Evolutionary conservation across 30 jellyfish, hydroid and myxozoan genomes (phyloP).

Genomic region (Aurelia aurita): DNA sequence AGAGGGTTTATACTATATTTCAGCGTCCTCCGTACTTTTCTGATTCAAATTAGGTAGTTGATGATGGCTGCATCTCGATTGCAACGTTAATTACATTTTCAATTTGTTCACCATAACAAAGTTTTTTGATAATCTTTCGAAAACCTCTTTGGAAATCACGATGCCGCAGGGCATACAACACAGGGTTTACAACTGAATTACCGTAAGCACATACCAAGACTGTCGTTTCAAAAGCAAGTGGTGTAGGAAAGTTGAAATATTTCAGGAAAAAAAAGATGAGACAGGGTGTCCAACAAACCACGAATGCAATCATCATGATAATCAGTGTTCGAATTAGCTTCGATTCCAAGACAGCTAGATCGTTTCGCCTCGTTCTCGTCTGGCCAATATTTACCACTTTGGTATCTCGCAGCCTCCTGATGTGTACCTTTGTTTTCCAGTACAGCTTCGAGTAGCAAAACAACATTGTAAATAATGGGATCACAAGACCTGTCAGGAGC

Average conservation of each 20-base stretch:
- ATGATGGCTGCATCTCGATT: no score
- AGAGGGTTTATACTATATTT: no score
- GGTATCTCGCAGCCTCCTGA: slow-evolving; percentile 25
- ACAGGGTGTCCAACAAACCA: slow-evolving; percentile 60
- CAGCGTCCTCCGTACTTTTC: neutral
- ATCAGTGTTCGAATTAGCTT: slow-evolving; percentile 50
- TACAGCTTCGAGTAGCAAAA: slow-evolving; percentile 51
- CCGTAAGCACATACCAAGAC: slow-evolving; percentile 59
- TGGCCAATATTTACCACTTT: neutral
- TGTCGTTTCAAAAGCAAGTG: slow-evolving; percentile 6
- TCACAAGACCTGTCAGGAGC: neutral
- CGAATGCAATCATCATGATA: slow-evolving; percentile 44
- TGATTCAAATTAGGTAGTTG: neutral
- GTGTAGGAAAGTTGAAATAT: neutral
- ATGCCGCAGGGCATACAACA: slow-evolving; percentile 77
- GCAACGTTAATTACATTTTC: neutral
- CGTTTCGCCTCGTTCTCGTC: neutral
- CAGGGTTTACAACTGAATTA: slow-evolving; percentile 77
- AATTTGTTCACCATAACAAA: slow-evolving; percentile 19
- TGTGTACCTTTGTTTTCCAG: slow-evolving; percentile 27
- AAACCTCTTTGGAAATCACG: slow-evolving; percentile 60
- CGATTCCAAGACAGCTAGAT: slow-evolving; percentile 13
- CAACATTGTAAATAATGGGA: slow-evolving; percentile 38
- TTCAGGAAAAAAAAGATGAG: neutral
- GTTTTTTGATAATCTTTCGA: slow-evolving; percentile 15